Evolutionary conservation across 1,140 invertebrate species (phyloP).

Genomic region (Scaptomyza pallida): DNA sequence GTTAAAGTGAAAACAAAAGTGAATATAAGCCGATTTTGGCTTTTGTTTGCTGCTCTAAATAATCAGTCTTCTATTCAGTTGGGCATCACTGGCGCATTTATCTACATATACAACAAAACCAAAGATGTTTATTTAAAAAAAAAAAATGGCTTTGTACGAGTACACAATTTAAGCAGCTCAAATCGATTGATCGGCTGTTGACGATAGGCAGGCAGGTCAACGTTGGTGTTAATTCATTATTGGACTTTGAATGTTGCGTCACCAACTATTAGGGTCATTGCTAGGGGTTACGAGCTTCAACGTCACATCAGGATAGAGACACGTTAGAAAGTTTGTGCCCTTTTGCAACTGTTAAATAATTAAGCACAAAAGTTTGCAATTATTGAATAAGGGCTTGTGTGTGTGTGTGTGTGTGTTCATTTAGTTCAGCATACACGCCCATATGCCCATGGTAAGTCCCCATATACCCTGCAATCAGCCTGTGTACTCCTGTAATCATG

Average conservation of each 20-base stretch:
- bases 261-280: slow-evolving; percentile 1
- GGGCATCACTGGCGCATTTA: neutral
- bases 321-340: slow-evolving; percentile 17
- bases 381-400: slow-evolving; percentile 30
- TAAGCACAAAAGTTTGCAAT: slow-evolving; percentile 28
- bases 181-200: slow-evolving; percentile 5
- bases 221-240: neutral
- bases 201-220: neutral
- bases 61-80: slow-evolving; percentile 6
- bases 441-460: neutral
- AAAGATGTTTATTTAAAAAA: too few species aligned
- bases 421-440: neutral
- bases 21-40: neutral
- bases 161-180: neutral
- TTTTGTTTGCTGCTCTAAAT: slow-evolving; percentile 23
- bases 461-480: neutral
- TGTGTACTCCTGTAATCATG: slow-evolving; percentile 21
- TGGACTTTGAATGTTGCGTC: slow-evolving; percentile 1
- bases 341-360: slow-evolving; percentile 40
- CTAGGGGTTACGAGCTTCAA: slow-evolving; percentile 20
- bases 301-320: slow-evolving; percentile 21
- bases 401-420: too few species aligned
- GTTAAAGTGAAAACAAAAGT: slow-evolving; percentile 15
- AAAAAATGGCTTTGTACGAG: too few species aligned
- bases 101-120: too few species aligned